Conservation (phyloP, 1,140 invertebrate species). For the Bicyclus anynana region DNA sequence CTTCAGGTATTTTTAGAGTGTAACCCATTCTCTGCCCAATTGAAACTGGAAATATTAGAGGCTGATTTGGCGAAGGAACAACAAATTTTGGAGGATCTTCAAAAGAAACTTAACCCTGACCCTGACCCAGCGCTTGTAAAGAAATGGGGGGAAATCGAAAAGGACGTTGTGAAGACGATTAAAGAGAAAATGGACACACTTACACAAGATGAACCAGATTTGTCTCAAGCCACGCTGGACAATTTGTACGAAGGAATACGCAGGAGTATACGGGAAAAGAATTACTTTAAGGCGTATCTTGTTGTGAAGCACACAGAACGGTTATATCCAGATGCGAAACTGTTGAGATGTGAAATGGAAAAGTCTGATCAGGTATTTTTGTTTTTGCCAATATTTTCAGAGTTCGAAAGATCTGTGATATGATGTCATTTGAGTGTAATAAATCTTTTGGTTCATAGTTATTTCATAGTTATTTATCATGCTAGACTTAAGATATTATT, state of each 20-base stretch:
- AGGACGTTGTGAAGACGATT: conserved; percentile 52
- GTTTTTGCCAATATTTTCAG: no score
- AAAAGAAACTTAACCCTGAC: conserved; percentile 72
- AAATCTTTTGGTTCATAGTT: no score
- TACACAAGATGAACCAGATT: conserved; percentile 67
- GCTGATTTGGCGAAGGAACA: conserved; percentile 78
- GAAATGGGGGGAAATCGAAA: conserved; percentile 68
- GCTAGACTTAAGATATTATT: no score
- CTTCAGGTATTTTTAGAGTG: conserved; percentile 82
- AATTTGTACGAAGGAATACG: conserved; percentile 67
- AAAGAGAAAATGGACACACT: conserved; percentile 62
- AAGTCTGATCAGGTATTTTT: conserved; percentile 69
- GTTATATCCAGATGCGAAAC: conserved; percentile 68
- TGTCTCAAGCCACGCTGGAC: conserved; percentile 63
- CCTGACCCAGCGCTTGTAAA: conserved; percentile 60
- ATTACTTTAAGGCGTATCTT: conserved; percentile 70
- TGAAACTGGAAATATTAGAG: conserved; percentile 79
- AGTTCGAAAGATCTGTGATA: no score
- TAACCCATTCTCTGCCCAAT: conserved; percentile 84
- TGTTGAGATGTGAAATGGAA: conserved; percentile 67
- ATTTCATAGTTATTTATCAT: no score
- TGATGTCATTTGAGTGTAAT: no score
- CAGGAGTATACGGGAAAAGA: conserved; percentile 51
- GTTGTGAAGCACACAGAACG: conserved; percentile 68
- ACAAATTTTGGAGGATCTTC: conserved; percentile 78